Evolutionary conservation across 2,797 vertebrate species (phyloP).

Genomic region (Molothrus ater): DNA sequence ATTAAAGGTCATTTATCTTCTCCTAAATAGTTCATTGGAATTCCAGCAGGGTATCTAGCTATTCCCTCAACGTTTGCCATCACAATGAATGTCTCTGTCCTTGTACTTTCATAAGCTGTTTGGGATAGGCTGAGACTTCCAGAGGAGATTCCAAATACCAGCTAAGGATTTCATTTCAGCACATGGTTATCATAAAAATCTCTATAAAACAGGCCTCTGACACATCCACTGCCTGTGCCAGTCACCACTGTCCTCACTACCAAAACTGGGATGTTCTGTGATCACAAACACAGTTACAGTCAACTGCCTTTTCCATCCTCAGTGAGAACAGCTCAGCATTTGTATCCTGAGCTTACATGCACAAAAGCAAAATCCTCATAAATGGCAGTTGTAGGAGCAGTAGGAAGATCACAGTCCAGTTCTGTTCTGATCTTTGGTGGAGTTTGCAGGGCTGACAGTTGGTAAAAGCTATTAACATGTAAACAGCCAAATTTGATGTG

Average conservation of each 20-base stretch:
- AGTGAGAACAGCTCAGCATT: conserved; percentile 27
- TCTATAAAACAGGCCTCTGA: conserved; percentile 31
- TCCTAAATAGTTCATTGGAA: neutral
- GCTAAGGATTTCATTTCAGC: neutral
- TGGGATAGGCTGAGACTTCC: neutral
- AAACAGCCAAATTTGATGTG: conserved; percentile 16
- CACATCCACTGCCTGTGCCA: conserved; percentile 20
- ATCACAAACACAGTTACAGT: neutral
- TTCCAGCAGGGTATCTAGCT: neutral
- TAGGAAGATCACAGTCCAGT: neutral
- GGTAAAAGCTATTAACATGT: conserved; percentile 9
- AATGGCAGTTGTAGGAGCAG: neutral
- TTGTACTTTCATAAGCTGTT: neutral
- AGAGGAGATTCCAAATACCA: conserved; percentile 16
- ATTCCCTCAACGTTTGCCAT: neutral
- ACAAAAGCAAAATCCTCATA: neutral
- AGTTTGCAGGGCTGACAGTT: neutral
- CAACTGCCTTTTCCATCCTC: neutral
- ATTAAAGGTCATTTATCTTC: neutral
- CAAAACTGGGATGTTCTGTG: conserved; percentile 7
- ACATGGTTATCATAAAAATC: conserved; percentile 30
- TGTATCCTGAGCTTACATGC: neutral
- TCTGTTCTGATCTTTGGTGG: neutral
- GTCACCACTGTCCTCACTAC: neutral
- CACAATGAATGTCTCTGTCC: neutral